Evolutionary conservation across 2,888 invertebrate genomes (phyloP).

Genomic region (Cordilura impudica): DNA sequence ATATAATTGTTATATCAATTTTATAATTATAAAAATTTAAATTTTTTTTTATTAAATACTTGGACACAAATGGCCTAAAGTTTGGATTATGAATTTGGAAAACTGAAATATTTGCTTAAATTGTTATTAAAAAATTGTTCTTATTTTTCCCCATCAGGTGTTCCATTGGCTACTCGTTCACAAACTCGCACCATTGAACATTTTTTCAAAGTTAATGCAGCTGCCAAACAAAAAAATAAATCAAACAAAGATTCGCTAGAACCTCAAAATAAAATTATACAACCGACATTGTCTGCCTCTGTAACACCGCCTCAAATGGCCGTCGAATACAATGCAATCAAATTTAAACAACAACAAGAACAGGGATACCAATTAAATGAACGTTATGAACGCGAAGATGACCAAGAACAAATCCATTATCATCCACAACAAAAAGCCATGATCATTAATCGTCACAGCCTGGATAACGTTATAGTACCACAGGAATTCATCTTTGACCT

Average conservation of each 20-base stretch:
- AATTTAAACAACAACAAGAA: constrained; percentile 41
- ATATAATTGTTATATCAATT: too few relatives aligned
- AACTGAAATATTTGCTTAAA: neutral
- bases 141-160: constrained; percentile 64
- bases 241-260: constrained; percentile 21
- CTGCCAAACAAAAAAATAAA: constrained; percentile 62
- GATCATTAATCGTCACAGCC: constrained; percentile 34
- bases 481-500: constrained; percentile 63
- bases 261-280: constrained; percentile 43
- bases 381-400: neutral
- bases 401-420: constrained; percentile 43
- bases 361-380: too few relatives aligned
- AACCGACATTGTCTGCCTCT: constrained; percentile 53
- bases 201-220: constrained; percentile 73
- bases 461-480: constrained; percentile 47
- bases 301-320: constrained; percentile 49
- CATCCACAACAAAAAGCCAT: constrained; percentile 48
- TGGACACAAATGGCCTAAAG: too few relatives aligned
- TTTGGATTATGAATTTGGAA: neutral
- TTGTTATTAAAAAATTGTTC: neutral
- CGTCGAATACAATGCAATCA: neutral
- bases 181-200: constrained; percentile 75
- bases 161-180: constrained; percentile 74
- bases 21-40: too few relatives aligned
- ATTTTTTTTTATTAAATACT: too few relatives aligned